Conservation (phyloP, 2,888 invertebrate genomes). For the Molanna angustata region DNA sequence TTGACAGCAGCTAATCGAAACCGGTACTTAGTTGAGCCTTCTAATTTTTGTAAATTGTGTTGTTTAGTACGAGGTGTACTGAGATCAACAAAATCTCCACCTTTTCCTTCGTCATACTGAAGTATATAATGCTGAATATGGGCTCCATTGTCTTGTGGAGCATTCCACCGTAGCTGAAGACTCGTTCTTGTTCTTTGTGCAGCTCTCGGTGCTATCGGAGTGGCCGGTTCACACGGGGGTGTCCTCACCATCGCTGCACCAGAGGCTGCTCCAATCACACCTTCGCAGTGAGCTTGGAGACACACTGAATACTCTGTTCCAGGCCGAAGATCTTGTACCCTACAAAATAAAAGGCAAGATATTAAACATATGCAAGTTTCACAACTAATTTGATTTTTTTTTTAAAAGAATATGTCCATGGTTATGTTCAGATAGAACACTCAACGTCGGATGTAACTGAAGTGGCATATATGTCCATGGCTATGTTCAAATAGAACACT, state of each 20-base stretch:
- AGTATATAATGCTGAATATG: constrained; percentile 73
- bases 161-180: constrained; percentile 68
- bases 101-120: constrained; percentile 72
- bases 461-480: too few species aligned
- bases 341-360: constrained; percentile 35
- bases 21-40: constrained; percentile 75
- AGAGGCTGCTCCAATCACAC: constrained; percentile 70
- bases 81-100: constrained; percentile 68
- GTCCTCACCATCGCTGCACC: constrained; percentile 80
- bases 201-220: constrained; percentile 69
- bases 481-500: too few species aligned
- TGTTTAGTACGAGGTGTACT: constrained; percentile 72
- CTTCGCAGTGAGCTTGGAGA: constrained; percentile 73
- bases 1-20: constrained; percentile 84
- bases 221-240: constrained; percentile 77
- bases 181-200: constrained; percentile 68
- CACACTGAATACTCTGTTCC: constrained; percentile 86
- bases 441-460: too few species aligned
- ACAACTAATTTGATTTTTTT: too few species aligned
- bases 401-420: too few species aligned
- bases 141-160: constrained; percentile 76
- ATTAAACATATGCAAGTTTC: too few species aligned
- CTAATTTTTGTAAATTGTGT: constrained; percentile 70
- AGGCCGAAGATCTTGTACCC: constrained; percentile 79
- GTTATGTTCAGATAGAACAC: too few species aligned